Evolutionary conservation across 1,140 invertebrate genomes (phyloP).

Genomic region (Microplitis mediator): DNA sequence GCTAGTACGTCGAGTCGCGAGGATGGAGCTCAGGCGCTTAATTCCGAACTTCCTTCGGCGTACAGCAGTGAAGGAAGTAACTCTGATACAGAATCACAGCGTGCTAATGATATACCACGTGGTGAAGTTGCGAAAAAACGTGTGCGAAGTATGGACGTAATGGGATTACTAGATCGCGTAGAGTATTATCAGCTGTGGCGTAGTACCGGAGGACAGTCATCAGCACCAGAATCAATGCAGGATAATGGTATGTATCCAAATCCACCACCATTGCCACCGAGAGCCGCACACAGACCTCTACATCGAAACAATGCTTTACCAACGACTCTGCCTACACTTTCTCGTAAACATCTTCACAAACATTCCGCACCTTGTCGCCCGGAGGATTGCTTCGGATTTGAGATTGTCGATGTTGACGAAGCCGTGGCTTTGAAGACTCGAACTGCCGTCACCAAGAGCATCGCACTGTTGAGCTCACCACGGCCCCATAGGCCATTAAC

Average conservation of each 20-base stretch:
- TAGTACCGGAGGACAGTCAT: slow-evolving; percentile 49
- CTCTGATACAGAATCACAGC: slow-evolving; percentile 57
- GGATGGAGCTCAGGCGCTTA: slow-evolving; percentile 41
- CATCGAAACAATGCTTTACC: slow-evolving; percentile 67
- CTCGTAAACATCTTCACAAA: slow-evolving; percentile 64
- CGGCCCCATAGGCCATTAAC: slow-evolving; percentile 49
- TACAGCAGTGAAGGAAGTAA: slow-evolving; percentile 57
- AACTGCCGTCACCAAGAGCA: slow-evolving; percentile 58
- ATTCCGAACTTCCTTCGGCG: slow-evolving; percentile 46
- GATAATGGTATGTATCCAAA: slow-evolving; percentile 49
- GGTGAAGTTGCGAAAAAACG: slow-evolving; percentile 41
- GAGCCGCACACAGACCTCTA: slow-evolving; percentile 66
- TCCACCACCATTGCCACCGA: slow-evolving; percentile 63
- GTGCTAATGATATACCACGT: slow-evolving; percentile 38
- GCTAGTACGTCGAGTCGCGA: slow-evolving; percentile 35
- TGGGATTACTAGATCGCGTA: slow-evolving; percentile 46
- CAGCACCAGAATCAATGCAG: slow-evolving; percentile 47
- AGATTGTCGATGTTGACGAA: slow-evolving; percentile 79
- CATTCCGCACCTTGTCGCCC: slow-evolving; percentile 54
- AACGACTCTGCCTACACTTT: slow-evolving; percentile 54
- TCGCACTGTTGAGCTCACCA: slow-evolving; percentile 55
- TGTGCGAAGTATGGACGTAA: slow-evolving; percentile 38
- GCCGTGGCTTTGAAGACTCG: slow-evolving; percentile 54
- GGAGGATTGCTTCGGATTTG: slow-evolving; percentile 78
- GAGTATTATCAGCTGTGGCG: slow-evolving; percentile 61